Conservation (phyloP, 2,888 invertebrate species). For the Lucinisca nassula region DNA sequence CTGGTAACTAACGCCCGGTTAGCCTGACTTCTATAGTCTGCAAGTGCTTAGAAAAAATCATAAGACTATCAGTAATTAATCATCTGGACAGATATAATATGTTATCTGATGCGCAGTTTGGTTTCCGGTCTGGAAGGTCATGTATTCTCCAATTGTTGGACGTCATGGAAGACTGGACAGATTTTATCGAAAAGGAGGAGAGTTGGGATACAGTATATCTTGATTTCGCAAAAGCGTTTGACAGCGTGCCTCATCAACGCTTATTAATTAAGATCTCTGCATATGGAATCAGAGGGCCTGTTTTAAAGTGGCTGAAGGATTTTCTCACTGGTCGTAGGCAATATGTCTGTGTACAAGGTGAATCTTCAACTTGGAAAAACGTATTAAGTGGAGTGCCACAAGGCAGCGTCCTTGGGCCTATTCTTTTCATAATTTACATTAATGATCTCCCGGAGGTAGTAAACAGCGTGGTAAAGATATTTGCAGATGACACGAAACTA, state of each 20-base stretch:
- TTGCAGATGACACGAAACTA: conserved; percentile 1
- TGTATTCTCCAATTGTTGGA: background rate
- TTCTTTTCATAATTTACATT: too few relatives aligned
- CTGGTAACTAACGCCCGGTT: background rate
- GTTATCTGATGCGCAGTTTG: background rate
- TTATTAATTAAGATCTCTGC: background rate
- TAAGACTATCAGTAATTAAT: background rate
- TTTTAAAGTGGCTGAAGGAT: background rate
- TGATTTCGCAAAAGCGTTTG: conserved; percentile 10
- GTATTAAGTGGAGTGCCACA: background rate
- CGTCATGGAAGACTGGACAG: background rate
- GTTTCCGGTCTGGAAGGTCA: background rate
- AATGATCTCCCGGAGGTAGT: too few relatives aligned
- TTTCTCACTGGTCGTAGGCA: background rate
- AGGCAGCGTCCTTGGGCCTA: too few relatives aligned
- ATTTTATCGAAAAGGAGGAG: background rate
- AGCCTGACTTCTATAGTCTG: background rate
- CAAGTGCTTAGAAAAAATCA: background rate
- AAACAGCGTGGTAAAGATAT: too few relatives aligned
- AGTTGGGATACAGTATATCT: background rate
- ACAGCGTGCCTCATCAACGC: background rate
- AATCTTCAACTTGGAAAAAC: background rate
- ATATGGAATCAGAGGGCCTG: background rate
- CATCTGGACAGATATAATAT: background rate
- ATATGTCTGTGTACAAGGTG: background rate